phyloP scores from a whole-genome alignment of 2,888 invertebrate genomes.

The Liodrosophila aerea region DNA sequence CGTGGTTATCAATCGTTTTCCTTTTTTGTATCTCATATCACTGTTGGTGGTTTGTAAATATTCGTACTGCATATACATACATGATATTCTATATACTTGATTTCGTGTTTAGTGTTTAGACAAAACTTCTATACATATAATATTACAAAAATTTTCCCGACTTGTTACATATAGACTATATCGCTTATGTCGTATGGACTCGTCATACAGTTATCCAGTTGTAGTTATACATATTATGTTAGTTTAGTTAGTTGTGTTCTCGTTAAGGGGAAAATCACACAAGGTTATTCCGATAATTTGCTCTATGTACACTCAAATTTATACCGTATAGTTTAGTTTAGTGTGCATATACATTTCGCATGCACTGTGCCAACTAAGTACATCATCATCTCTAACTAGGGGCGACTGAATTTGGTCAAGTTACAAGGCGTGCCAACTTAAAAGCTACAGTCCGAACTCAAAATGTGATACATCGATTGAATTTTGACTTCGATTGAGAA shows the following conservation, averaged over 20 bases:
- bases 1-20: slow-evolving; percentile 13
- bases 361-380: too few relatives aligned
- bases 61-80: slow-evolving; percentile 40
- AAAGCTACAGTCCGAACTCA: not conserved
- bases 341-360: slow-evolving; percentile 7
- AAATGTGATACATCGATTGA: not conserved
- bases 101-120: slow-evolving; percentile 42
- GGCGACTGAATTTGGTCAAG: slow-evolving; percentile 57
- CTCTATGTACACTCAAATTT: slow-evolving; percentile 44
- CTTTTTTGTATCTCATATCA: slow-evolving; percentile 69
- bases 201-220: slow-evolving; percentile 52
- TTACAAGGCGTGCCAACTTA: slow-evolving; percentile 57
- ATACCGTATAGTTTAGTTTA: slow-evolving; percentile 4
- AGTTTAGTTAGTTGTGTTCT: slow-evolving; percentile 36
- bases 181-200: slow-evolving; percentile 60
- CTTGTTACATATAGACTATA: slow-evolving; percentile 44
- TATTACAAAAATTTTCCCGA: slow-evolving; percentile 64
- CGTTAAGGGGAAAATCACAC: slow-evolving; percentile 73
- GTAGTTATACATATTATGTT: slow-evolving; percentile 54
- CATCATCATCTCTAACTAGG: slow-evolving; percentile 26
- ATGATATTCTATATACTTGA: slow-evolving; percentile 4
- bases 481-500: not conserved
- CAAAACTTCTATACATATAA: slow-evolving; percentile 64
- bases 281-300: slow-evolving; percentile 42
- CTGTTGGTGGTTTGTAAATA: slow-evolving; percentile 77